phyloP scores from a whole-genome alignment of 2,888 invertebrate species.

The Plagodis pulveraria region DNA sequence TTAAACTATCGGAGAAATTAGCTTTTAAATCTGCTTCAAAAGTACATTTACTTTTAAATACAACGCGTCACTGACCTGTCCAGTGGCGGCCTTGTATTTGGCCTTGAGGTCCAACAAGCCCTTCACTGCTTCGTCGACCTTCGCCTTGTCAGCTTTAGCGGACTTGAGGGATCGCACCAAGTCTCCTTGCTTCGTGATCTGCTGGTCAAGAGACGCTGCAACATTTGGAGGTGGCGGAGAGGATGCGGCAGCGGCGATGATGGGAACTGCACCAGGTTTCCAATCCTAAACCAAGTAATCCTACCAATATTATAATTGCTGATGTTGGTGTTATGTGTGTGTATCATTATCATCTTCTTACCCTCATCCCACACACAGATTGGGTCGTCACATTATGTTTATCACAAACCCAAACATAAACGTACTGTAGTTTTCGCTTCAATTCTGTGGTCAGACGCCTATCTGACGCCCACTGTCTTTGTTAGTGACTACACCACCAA shows the following conservation, averaged over 20 bases:
- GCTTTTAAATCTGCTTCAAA: not conserved
- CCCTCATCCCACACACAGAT: too few species aligned
- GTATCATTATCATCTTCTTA: too few species aligned
- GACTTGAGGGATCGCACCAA: conserved; percentile 88
- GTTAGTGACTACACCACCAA: too few species aligned
- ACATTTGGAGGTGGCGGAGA: conserved; percentile 26
- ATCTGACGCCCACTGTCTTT: too few species aligned
- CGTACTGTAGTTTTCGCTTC: too few species aligned
- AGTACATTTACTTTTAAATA: too few species aligned
- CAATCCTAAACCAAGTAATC: conserved; percentile 45
- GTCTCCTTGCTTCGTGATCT: conserved; percentile 86
- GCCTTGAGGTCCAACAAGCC: conserved; percentile 87
- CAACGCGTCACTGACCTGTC: conserved; percentile 42
- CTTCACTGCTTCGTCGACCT: conserved; percentile 70
- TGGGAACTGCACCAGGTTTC: conserved; percentile 47
- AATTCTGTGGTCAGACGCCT: too few species aligned
- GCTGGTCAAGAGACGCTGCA: conserved; percentile 39
- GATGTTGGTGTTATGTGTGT: too few species aligned
- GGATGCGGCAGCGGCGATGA: conserved; percentile 11
- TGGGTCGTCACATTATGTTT: too few species aligned
- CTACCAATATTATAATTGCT: too few species aligned
- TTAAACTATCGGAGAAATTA: too few species aligned
- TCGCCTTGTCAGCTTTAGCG: conserved; percentile 86
- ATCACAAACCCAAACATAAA: too few species aligned
- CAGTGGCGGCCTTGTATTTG: conserved; percentile 86